A percentile compares a stretch with the other conserved stretches of the same genome.
Evolutionary conservation across 1,140 invertebrate genomes (phyloP).

Genomic region (Diprion similis): DNA sequence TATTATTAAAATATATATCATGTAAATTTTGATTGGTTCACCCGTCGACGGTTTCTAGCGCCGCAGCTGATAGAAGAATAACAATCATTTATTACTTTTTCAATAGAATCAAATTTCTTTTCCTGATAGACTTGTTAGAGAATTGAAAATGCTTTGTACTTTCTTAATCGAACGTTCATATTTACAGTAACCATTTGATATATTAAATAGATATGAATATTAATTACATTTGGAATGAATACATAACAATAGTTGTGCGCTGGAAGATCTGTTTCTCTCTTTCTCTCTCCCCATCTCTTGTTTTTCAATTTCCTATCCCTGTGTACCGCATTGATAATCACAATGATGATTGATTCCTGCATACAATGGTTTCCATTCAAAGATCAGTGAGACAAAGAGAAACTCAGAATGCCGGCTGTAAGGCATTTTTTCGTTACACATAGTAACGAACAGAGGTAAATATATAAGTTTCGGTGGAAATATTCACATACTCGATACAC

Average conservation of each 20-base stretch:
- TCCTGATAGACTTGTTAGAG: background rate
- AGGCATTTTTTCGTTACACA: background rate
- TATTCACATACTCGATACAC: background rate
- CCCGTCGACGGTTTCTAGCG: background rate
- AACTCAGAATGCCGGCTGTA: background rate
- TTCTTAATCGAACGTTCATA: background rate
- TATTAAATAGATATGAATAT: background rate
- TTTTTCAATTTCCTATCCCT: too few relatives aligned
- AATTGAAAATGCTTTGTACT: background rate
- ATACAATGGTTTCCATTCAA: background rate
- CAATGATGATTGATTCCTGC: too few relatives aligned
- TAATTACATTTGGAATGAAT: slow-evolving; percentile 3
- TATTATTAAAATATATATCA: background rate
- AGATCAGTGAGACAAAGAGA: background rate
- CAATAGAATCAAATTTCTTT: background rate
- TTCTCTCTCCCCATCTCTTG: background rate
- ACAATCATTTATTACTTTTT: too few relatives aligned
- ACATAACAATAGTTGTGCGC: slow-evolving; percentile 3
- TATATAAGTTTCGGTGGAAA: background rate
- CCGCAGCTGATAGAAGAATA: too few relatives aligned
- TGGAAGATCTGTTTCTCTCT: background rate
- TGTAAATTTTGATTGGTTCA: background rate
- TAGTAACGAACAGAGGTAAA: background rate
- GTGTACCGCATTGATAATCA: too few relatives aligned
- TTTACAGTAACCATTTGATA: slow-evolving; percentile 1